These are phyloP conservation scores for Drosophila prolongata DNA, from an alignment of 2,888 invertebrate species.

Conservation along the genomic window DNA sequence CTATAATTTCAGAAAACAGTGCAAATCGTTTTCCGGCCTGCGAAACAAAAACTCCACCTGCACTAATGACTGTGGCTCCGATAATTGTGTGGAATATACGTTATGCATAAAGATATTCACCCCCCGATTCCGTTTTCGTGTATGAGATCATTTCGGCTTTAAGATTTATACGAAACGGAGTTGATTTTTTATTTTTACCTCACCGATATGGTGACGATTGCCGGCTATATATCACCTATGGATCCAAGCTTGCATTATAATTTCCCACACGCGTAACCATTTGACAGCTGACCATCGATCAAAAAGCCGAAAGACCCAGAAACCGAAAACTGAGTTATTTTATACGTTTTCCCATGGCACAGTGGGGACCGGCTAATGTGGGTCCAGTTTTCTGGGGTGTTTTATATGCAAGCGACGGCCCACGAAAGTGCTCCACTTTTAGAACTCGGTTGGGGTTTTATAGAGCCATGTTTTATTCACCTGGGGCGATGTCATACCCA, in stretches of 20 bases:
- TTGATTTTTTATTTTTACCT: neutral
- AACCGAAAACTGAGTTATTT: constrained; percentile 30
- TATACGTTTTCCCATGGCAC: constrained; percentile 26
- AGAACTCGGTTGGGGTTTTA: constrained; percentile 40
- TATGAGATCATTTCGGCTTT: constrained; percentile 37
- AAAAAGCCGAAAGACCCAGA: constrained; percentile 9
- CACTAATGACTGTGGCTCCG: constrained; percentile 35
- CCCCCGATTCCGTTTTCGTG: constrained; percentile 6
- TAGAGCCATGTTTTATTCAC: constrained; percentile 64
- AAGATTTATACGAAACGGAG: neutral
- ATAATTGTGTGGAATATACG: constrained; percentile 32
- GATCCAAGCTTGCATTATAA: constrained; percentile 33
- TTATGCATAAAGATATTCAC: constrained; percentile 25
- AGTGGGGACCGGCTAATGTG: constrained; percentile 19
- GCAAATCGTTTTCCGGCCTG: constrained; percentile 33
- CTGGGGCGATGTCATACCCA: constrained; percentile 62
- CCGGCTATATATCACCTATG: constrained; percentile 19
- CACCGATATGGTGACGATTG: constrained; percentile 9
- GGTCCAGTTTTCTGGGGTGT: constrained; percentile 20
- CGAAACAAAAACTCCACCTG: constrained; percentile 28
- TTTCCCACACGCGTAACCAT: constrained; percentile 32
- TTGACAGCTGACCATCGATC: constrained; percentile 45
- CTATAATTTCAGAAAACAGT: constrained; percentile 36
- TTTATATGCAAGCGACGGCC: constrained; percentile 61
- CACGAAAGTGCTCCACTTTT: constrained; percentile 70